These are phyloP conservation scores for Oedothorax gibbosus DNA, from an alignment of 1,140 invertebrate species.

Conservation along the genomic window DNA sequence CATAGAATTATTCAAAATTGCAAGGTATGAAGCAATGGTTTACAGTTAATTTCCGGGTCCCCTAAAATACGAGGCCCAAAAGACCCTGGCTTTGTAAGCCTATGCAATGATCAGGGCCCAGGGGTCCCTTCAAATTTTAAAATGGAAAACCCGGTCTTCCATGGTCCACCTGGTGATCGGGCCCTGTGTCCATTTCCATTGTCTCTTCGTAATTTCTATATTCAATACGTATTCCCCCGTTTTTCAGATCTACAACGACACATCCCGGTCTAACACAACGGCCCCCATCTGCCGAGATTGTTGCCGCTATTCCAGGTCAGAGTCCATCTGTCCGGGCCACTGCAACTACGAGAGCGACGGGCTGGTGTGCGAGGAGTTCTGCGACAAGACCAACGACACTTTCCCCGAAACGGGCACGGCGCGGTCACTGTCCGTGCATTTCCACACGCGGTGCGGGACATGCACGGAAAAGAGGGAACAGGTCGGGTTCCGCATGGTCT, in stretches of 20 bases:
- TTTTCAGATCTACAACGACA: conserved; percentile 49
- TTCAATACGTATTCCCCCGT: background rate
- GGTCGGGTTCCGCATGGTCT: conserved; percentile 48
- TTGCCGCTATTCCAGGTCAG: conserved; percentile 2
- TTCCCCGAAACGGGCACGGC: background rate
- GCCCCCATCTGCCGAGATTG: conserved; percentile 37
- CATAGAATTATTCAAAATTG: too few relatives aligned
- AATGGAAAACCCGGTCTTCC: too few relatives aligned
- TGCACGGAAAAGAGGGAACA: conserved; percentile 30
- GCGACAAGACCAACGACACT: conserved; percentile 16
- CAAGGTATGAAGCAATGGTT: too few relatives aligned
- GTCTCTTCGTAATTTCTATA: too few relatives aligned
- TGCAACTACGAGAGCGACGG: conserved; percentile 45
- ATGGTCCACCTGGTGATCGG: too few relatives aligned
- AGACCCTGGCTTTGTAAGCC: too few relatives aligned
- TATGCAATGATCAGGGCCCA: too few relatives aligned
- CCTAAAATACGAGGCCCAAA: too few relatives aligned
- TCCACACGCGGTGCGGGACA: conserved; percentile 42
- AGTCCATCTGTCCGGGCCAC: conserved; percentile 14
- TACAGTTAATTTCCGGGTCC: too few relatives aligned
- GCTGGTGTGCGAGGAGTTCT: conserved; percentile 42
- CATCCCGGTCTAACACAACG: conserved; percentile 18
- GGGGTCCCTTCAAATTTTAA: too few relatives aligned
- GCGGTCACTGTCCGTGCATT: conserved; percentile 6
- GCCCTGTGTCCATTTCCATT: too few relatives aligned